Conservation (phyloP, 2,888 invertebrate genomes). For the Malacosoma neustria region DNA sequence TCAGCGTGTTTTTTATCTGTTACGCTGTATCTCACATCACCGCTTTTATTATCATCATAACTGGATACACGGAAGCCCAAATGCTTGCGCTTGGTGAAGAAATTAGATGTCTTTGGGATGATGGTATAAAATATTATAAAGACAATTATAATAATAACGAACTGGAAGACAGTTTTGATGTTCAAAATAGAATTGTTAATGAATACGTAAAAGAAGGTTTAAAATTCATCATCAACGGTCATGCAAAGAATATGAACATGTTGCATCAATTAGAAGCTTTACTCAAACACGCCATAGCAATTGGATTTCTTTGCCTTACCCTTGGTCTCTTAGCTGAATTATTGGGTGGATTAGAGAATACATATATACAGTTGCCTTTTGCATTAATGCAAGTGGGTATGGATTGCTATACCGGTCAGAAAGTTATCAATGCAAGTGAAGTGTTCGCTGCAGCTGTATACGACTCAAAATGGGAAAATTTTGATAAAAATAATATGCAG, state of each 20-base stretch:
- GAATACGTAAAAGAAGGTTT: slow-evolving; percentile 24
- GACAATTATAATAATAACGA: slow-evolving; percentile 1
- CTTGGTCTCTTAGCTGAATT: slow-evolving; percentile 34
- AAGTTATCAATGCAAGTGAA: slow-evolving; percentile 26
- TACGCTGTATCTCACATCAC: slow-evolving; percentile 29
- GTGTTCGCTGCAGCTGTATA: slow-evolving; percentile 27
- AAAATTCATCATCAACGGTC: slow-evolving; percentile 24
- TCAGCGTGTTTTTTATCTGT: slow-evolving; percentile 21
- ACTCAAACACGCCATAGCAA: slow-evolving; percentile 30
- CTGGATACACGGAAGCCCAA: slow-evolving; percentile 41
- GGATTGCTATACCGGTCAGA: slow-evolving; percentile 32
- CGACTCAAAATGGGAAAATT: slow-evolving; percentile 31
- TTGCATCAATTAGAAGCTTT: slow-evolving; percentile 25
- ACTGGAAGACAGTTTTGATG: neutral
- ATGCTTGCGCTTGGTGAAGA: slow-evolving; percentile 37
- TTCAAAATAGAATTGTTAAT: slow-evolving; percentile 21
- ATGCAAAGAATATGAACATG: slow-evolving; percentile 25
- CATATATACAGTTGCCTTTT: slow-evolving; percentile 34
- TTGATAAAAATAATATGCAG: slow-evolving; percentile 25
- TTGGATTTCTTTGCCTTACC: slow-evolving; percentile 32
- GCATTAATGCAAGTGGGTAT: slow-evolving; percentile 32
- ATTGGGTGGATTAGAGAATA: slow-evolving; percentile 42
- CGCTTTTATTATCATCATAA: slow-evolving; percentile 28
- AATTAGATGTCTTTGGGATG: slow-evolving; percentile 28
- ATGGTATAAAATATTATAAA: slow-evolving; percentile 18